These are phyloP conservation scores for Drosophila dunni DNA, from an alignment of 1,140 invertebrate genomes.

Conservation along the genomic window DNA sequence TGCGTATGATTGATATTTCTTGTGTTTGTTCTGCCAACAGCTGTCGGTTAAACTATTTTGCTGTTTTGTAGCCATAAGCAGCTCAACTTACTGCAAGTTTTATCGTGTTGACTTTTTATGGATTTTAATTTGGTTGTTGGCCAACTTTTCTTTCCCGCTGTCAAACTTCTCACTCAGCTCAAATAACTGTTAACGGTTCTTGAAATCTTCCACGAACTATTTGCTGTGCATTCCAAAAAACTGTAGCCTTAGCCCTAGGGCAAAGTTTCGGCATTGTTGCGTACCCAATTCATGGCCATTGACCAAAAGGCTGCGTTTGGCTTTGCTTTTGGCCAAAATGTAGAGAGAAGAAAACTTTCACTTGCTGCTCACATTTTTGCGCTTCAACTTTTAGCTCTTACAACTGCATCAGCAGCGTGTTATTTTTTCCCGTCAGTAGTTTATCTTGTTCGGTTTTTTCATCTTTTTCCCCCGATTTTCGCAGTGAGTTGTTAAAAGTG, in stretches of 20 bases:
- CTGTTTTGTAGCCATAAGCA: conserved; percentile 3
- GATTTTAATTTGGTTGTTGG: conserved; percentile 61
- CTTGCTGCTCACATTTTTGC: conserved; percentile 59
- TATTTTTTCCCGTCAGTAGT: conserved; percentile 40
- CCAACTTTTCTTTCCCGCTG: conserved; percentile 10
- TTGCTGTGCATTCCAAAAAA: conserved; percentile 31
- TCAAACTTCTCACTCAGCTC: conserved; percentile 30
- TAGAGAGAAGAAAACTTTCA: conserved; percentile 50
- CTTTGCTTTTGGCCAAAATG: not conserved
- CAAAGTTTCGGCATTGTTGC: conserved; percentile 65
- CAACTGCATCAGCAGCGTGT: conserved; percentile 49
- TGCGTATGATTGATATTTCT: conserved; percentile 75
- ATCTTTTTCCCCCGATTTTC: conserved; percentile 5
- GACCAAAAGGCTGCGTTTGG: conserved; percentile 4
- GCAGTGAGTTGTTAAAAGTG: conserved; percentile 27
- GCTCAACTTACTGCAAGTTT: conserved; percentile 42
- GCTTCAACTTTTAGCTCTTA: conserved; percentile 58
- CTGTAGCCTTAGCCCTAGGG: not conserved
- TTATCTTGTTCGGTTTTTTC: conserved; percentile 20
- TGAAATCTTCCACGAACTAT: conserved; percentile 52
- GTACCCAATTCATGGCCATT: conserved; percentile 38
- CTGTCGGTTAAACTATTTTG: not conserved
- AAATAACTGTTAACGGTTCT: conserved; percentile 32
- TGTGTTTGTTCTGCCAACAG: conserved; percentile 34
- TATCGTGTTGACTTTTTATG: conserved; percentile 65